Base-by-base conservation (phyloP, 2,797 vertebrate species). In the Tenualosa thibaudeaui region DNA sequence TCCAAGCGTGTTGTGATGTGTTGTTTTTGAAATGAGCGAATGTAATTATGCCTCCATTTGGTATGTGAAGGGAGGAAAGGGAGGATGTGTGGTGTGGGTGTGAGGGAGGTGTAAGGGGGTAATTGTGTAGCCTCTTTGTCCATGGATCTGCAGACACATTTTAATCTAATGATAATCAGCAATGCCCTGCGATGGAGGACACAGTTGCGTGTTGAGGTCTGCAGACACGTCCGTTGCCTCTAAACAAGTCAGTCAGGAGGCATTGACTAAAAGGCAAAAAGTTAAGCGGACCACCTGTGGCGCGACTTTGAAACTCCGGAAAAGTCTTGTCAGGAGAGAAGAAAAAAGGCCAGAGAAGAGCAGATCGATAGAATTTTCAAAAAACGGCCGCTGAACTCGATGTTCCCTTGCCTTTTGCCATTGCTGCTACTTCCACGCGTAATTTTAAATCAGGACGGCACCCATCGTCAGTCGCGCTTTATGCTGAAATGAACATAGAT, bases 91-190 rank as follows among this genome's bases (percentile, higher is more conserved):
- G 60, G 24, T 89, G 88, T 83, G 88, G 56, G 53, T 17, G 53
- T 17, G 53, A 3, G 54, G 54, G 5, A 87, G 84, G 84, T 86
- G 86, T 26, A 88, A 86, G 88, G 88, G 89, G 68, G 92, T 93
- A 92, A 93, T 91, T 86, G 82, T 60, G 86, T 65, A 89, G 89
- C 37, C 81, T 91, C 86, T 92, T 92, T 92, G 88, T 89, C 88
- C 89, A 75, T 83, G 85, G 92, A 91, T 90, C 86, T 89, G 89
- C 87, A 83, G 88, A 40, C 88, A 90, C 92, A 92, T 93, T 93
- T 93, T 83, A 87, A 86, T 84, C 87, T 86, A 93, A 93, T 92
- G 92, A 91, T 95, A 95, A 94, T 94, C 86, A 88, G 93, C 94
- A 93, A 90, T 87, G 91, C 92, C 88, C 93, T 89, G 86, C 91